Evolutionary conservation across 2,113 vertebrate genomes (phyloP), one percentile per base, ranked within the genome.

Genomic region (Dascyllus trimaculatus): DNA sequence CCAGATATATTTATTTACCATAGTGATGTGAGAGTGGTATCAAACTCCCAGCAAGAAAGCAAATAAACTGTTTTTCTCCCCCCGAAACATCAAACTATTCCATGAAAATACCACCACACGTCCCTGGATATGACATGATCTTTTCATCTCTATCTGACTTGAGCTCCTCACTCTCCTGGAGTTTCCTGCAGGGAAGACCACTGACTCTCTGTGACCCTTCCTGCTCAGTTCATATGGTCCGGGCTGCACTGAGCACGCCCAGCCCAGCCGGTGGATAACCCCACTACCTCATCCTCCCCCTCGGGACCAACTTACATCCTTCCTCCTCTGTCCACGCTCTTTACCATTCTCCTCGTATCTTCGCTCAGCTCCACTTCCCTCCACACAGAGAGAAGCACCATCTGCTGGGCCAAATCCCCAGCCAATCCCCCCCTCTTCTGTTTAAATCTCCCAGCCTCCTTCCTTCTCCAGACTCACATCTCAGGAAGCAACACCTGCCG

Each of bases 401-500:
- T 92, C 91, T 91, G 89, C 81, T 81, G 2, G 66, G 56, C 79
- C 46, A 87, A 90, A 88, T 87, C 81, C 80, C 75, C n/a, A 25
- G 62, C 69, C 67, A 21, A 10, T 51, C 19, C 54, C 10, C 29
- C 56, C 40, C 53, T 15, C 56, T 54, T 26, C 19, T 1, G 57
- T 61, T 81, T 63, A 62, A 80, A 74, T 59, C 77, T 75, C 11
- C 57, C 68, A 78, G 24, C 67, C 79, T 70, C 77, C 67, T 71
- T 85, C 81, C 70, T 77, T 66, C 77, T 78, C 80, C 74, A 17
- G 64, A 68, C 75, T 85, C 72, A 76, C 62, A 81, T 81, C 77
- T 82, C 68, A 88, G 88, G 91, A 92, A 88, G 75, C 74, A 84
- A 61, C 89, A 92, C 89, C 88, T 92, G 89, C 86, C 15, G 53